Base-by-base conservation (phyloP, 2,113 vertebrate species). In the Danionella cerebrum region DNA sequence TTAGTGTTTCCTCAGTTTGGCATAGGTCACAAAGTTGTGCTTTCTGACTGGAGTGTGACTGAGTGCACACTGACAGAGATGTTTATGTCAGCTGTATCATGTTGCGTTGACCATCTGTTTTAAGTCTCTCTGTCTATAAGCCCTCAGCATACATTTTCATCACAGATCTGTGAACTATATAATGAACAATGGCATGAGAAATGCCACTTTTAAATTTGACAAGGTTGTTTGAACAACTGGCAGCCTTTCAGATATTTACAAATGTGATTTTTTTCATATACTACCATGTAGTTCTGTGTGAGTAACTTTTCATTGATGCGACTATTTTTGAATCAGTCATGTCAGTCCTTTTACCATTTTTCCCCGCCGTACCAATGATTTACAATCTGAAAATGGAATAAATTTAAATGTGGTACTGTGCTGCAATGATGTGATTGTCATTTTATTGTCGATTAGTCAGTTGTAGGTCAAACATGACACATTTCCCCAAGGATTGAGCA, bases 51-150 rank as follows among this genome's bases (percentile, higher is more conserved):
- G 59, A 48, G 63, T 51, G 62, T 69, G 29, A 69, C 22, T 51
- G 51, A 11, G 29, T 51, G 45, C 48, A 47, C 60, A 41, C 16
- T 9, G 67, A 63, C 44, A 57, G 48, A 62, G 19, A 48, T 65
- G 51, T 31, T 65, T 71, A 9, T 14, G 29, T 55, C 54, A 22
- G 19, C 1, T 59, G 65, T 73, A 42, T 73, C 33, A 22, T 51
- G 50, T 36, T 35, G 31, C 57, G 39, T 29, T 57, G 19, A 64
- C 69, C 41, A 52, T 50, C 39, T 60, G 48, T 38, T 55, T 67
- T 67, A 44, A 45, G 29, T 21, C 21, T 63, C 42, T 45, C 48
- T 47, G 39, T 21, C 45, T 63, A 33, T 53, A n/a, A n/a, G 55
- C 47, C 52, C 44, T 31, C 11, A 16, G 62, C 48, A 27, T 72